These are phyloP conservation scores for Apotomis turbidana DNA, from an alignment of 2,888 invertebrate genomes.

Conservation along the genomic window DNA sequence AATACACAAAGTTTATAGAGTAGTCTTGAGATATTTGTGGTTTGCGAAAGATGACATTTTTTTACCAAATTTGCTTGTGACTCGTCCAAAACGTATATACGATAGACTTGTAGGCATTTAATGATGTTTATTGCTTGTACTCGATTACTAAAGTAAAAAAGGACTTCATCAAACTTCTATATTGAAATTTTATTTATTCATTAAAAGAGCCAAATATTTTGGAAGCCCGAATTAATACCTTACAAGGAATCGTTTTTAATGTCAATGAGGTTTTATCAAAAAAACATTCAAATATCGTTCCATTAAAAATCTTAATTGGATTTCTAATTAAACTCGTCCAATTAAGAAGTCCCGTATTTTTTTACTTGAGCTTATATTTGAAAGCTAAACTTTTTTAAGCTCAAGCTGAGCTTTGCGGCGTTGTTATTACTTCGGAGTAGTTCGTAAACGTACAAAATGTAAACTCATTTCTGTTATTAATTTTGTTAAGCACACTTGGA, in stretches of 20 bases:
- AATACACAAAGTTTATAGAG: neutral
- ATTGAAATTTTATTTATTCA: too few species aligned
- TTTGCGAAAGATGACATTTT: too few species aligned
- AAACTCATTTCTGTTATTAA: constrained; percentile 33
- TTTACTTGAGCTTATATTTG: constrained; percentile 35
- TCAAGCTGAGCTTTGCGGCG: constrained; percentile 33
- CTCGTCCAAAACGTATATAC: too few species aligned
- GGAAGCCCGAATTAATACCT: neutral
- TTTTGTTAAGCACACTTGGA: constrained; percentile 26
- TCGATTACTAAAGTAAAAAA: neutral
- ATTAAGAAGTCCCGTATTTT: constrained; percentile 39
- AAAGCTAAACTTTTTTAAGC: constrained; percentile 32
- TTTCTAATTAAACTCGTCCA: constrained; percentile 38
- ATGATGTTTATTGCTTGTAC: too few species aligned
- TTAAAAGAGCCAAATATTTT: neutral
- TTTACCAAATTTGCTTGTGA: too few species aligned
- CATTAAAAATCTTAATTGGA: constrained; percentile 25
- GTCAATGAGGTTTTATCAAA: constrained; percentile 1
- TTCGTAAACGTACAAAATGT: constrained; percentile 32
- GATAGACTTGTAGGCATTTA: too few species aligned
- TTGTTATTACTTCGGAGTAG: constrained; percentile 40
- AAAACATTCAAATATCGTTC: neutral
- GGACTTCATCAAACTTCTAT: neutral
- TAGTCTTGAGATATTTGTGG: neutral
- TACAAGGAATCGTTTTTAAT: neutral